phyloP scores from a whole-genome alignment of 2,888 invertebrate genomes.

The Thalpophila matura region DNA sequence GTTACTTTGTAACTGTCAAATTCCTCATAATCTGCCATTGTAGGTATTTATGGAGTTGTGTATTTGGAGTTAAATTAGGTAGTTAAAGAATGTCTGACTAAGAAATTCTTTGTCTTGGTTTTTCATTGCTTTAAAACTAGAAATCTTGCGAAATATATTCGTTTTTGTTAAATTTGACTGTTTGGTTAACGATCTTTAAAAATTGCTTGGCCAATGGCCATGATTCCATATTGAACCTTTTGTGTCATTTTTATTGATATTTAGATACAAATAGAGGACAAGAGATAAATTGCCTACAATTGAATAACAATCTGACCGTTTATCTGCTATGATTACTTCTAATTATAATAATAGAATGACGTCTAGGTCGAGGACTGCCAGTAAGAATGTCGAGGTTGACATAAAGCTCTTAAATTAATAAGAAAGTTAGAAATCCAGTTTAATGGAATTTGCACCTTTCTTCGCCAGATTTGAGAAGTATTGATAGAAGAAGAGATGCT shows the following conservation, averaged over 20 bases:
- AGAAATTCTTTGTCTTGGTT: neutral
- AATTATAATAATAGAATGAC: neutral
- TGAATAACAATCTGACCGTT: neutral
- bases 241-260: conserved; percentile 15
- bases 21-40: neutral
- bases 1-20: neutral
- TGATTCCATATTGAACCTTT: conserved; percentile 6
- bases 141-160: too few species aligned
- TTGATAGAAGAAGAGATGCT: conserved; percentile 77
- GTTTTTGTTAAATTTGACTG: neutral
- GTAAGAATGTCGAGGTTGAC: conserved; percentile 7
- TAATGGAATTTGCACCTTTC: conserved; percentile 7
- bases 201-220: neutral
- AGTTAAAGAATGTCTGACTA: too few species aligned
- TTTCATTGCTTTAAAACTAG: too few species aligned
- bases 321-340: conserved; percentile 2
- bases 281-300: conserved; percentile 21
- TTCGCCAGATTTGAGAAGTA: conserved; percentile 55
- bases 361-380: conserved; percentile 10
- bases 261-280: conserved; percentile 10
- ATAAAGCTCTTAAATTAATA: conserved; percentile 17
- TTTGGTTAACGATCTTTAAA: neutral
- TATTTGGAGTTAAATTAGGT: neutral
- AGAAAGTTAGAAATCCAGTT: conserved; percentile 33
- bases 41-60: neutral